Evolutionary conservation across 2,113 vertebrate genomes (phyloP).

Genomic region (Dipodomys merriami): DNA sequence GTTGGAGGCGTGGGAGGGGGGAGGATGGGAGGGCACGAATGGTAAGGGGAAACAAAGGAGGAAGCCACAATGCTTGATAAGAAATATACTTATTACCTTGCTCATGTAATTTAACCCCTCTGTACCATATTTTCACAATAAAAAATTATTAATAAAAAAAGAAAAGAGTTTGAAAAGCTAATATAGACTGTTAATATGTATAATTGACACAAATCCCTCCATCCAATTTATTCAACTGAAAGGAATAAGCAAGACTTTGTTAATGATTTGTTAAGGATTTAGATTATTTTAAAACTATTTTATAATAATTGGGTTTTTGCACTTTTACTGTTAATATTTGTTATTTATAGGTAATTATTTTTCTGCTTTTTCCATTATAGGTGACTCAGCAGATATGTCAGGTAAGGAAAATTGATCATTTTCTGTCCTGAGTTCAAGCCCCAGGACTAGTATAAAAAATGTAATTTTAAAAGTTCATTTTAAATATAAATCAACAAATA

Average conservation of each 20-base stretch:
- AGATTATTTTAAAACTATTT: conserved; percentile 67
- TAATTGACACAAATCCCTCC: background rate
- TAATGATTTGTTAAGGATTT: conserved; percentile 48
- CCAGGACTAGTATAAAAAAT: too few relatives aligned
- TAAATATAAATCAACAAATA: conserved; percentile 53
- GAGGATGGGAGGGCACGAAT: too few relatives aligned
- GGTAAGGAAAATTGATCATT: conserved; percentile 89
- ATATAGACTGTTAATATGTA: background rate
- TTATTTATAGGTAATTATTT: conserved; percentile 84
- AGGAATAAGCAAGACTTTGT: conserved; percentile 25
- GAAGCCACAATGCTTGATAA: too few relatives aligned
- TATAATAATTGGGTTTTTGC: conserved; percentile 68
- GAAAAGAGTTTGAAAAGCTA: background rate
- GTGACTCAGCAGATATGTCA: conserved; percentile 99
- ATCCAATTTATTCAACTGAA: background rate
- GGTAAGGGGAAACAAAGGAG: too few relatives aligned
- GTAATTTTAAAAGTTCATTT: conserved; percentile 32
- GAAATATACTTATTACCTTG: too few relatives aligned
- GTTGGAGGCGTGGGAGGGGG: too few relatives aligned
- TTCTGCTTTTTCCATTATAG: conserved; percentile 90
- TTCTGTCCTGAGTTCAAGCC: conserved; percentile 55
- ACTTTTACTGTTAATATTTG: conserved; percentile 76
- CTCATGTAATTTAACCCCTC: too few relatives aligned
- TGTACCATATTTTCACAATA: too few relatives aligned
- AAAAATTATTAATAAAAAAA: too few relatives aligned